Evolutionary conservation across 64 coral and sea anemone species (phyloP), one percentile per base, ranked within the genome.

Genomic region (Pocillopora verrucosa): DNA sequence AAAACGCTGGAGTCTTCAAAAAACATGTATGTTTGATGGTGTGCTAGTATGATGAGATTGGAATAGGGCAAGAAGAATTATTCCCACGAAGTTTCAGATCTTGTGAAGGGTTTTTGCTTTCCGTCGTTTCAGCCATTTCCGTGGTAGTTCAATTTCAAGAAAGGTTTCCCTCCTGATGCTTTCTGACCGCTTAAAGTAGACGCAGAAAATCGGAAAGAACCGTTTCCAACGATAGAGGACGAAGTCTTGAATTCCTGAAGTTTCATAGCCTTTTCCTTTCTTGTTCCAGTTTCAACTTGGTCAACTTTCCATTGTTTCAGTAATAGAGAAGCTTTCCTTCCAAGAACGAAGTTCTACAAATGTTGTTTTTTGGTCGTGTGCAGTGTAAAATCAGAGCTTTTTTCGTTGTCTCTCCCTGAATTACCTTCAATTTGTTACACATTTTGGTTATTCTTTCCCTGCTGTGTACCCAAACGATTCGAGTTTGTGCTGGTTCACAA

Each of bases 21-120:
- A 85, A 85, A 85, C 63, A 70, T 85, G 82, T 85, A 85, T 85
- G 82, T 85, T 85, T 85, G 63, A 70, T 65, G 45, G 17, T 13
- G 78, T 81, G 58, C 41, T 58, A 58, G 35, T 36, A 38, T 85
- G 35, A 20, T 83, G 19, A 41, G 56, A 45, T 22, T 85, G 69
- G 82, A 65, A 85, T 85, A 85, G 65, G 82, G 65, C 82, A 85
- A 85, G 82, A 85, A 68, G 16, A 85, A 69, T 84, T 84, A 51
- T 84, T 63, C 80, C 67, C 35, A 67, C 63, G 65, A 85, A 70
- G 82, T 85, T 85, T 85, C 79, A n/a, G 67, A 70, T 70, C 67
- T 16, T 61, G 4, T 81, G 59, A 81, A 81, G 59, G 59, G 58
- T 62, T 77, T 19, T 77, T 56, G 36, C 75, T 77, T 56, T 22